phyloP scores from a whole-genome alignment of 2,797 vertebrate genomes.

The Sebastes matsubarae region DNA sequence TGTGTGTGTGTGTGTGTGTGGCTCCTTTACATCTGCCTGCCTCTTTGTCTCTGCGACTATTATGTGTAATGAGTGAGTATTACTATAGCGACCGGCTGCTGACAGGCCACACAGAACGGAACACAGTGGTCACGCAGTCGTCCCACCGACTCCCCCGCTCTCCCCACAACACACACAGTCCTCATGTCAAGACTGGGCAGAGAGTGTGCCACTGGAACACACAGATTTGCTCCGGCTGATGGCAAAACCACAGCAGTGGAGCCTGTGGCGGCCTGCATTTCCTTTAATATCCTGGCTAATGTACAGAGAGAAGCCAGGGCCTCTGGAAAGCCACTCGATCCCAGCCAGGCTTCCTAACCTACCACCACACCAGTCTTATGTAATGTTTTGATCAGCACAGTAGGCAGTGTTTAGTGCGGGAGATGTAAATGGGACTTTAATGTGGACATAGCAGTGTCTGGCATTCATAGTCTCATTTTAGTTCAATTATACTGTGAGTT shows the following conservation, averaged over 20 bases:
- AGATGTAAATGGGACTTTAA: conserved; percentile 66
- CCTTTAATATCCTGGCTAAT: conserved; percentile 84
- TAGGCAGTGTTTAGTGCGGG: conserved; percentile 47
- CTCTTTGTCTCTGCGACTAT: conserved; percentile 64
- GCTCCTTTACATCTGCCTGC: conserved; percentile 43
- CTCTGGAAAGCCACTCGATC: conserved; percentile 71
- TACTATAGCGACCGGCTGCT: conserved; percentile 69
- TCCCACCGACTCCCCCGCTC: conserved; percentile 47
- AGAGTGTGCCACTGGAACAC: conserved; percentile 75
- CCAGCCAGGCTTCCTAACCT: conserved; percentile 69
- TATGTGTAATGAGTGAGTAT: conserved; percentile 66
- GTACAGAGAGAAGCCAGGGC: conserved; percentile 80
- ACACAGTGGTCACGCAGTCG: conserved; percentile 70
- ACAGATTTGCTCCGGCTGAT: conserved; percentile 80
- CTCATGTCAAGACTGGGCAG: conserved; percentile 70
- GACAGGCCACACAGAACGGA: conserved; percentile 74
- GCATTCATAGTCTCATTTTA: conserved; percentile 31
- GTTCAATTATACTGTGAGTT: background rate
- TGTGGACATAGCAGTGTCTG: conserved; percentile 48
- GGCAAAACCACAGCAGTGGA: conserved; percentile 78
- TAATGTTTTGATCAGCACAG: conserved; percentile 75
- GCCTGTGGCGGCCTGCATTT: conserved; percentile 80
- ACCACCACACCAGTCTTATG: conserved; percentile 71
- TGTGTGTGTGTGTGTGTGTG: conserved; percentile 8
- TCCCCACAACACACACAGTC: conserved; percentile 34